Base-by-base conservation (phyloP, 2,888 invertebrate genomes). In the Chromoteleia sp. region DNA sequence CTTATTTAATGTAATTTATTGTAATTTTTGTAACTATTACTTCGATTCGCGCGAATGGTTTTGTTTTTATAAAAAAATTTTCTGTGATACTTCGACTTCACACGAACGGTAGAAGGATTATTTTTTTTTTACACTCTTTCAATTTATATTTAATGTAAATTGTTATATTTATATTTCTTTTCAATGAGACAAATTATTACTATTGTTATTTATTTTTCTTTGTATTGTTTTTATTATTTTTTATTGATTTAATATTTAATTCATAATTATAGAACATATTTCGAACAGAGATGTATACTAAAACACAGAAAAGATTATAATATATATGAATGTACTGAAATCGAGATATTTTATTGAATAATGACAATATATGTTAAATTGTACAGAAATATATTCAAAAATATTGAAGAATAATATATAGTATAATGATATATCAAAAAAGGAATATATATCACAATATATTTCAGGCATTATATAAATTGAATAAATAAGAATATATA, bases 1-100 rank as follows among this genome's bases (percentile, higher is more conserved):
- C 17, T 68, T 76, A 76, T 76, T 76, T 76, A 76, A 75, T 52
- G 8, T 75, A 75, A 75, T 68, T 76, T 76, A 76, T 76, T 76
- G 52, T 68, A 76, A 25, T 54, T 56, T 76, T 50, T 71, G 58
- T 67, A 61, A 73, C 41, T 52, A n/a, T 43, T 12, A 74, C 36
- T 68, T 56, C 25, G 39, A 25, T 67, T 67, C 17, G 48, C 48
- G 33, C 36, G 63, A 65, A 50, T 21, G 52, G 8, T 61, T 71
- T 15, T 54, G n/a, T n/a, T 33, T 45, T 45, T 30, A 75, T 41
- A 65, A 43, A 25, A 59, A 76, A 76, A 43, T 67, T 41, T 67
- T 68, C 68, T 76, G 76, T 76, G 76, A 76, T 76, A 76, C 14
- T 76, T 68, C 41, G 43, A 61, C 59, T 39, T 67, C 58, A 75